phyloP scores from a whole-genome alignment of 2,797 vertebrate genomes.

The Jordanella pulchra region DNA sequence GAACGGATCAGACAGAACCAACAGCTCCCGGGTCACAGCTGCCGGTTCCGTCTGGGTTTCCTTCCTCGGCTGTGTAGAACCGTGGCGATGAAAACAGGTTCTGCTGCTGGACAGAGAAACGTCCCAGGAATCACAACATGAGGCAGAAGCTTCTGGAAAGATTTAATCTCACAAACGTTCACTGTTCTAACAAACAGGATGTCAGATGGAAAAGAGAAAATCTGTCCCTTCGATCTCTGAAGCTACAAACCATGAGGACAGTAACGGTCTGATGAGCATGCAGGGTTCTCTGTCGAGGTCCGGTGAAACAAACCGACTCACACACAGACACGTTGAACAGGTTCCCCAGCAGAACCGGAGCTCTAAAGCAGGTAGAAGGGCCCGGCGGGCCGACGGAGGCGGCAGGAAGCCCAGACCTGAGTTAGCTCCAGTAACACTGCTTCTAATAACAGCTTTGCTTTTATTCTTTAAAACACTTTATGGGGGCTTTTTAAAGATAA shows the following conservation, averaged over 20 bases:
- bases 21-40: too few species aligned
- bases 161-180: constrained; percentile 69
- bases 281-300: constrained; percentile 44
- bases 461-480: constrained; percentile 44
- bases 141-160: constrained; percentile 67
- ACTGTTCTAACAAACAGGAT: constrained; percentile 69
- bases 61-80: too few species aligned
- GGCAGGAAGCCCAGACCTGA: constrained; percentile 28
- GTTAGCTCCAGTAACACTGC: constrained; percentile 53
- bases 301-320: constrained; percentile 48
- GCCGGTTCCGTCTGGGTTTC: too few species aligned
- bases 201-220: constrained; percentile 61
- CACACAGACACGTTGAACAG: constrained; percentile 19
- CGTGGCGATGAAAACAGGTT: too few species aligned
- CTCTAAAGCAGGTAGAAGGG: constrained; percentile 30
- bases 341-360: constrained; percentile 28
- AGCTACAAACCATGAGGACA: constrained; percentile 39
- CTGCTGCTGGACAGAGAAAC: too few species aligned
- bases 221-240: constrained; percentile 48
- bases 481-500: constrained; percentile 45
- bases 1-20: too few species aligned
- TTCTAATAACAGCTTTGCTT: constrained; percentile 43
- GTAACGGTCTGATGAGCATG: constrained; percentile 55
- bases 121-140: constrained; percentile 37
- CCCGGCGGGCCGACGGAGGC: constrained; percentile 18